These are phyloP conservation scores for Bettongia penicillata DNA, from an alignment of 2,113 vertebrate genomes.

Conservation along the genomic window DNA sequence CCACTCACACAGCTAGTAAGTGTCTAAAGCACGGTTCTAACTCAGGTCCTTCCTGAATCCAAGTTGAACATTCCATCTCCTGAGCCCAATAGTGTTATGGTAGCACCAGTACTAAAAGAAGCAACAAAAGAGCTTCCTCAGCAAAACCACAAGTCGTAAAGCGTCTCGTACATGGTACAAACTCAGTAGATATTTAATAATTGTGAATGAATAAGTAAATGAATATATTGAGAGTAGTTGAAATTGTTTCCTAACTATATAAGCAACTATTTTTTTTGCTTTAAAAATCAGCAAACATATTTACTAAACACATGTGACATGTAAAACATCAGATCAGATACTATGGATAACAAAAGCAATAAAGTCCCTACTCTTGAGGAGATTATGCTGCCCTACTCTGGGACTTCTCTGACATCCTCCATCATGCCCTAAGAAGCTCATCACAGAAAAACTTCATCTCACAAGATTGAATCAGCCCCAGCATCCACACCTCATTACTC, in stretches of 20 bases:
- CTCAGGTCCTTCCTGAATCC: not conserved
- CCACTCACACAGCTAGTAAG: not conserved
- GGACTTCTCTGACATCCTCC: not conserved
- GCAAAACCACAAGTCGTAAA: not conserved
- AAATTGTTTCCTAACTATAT: no score
- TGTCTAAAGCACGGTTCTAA: not conserved
- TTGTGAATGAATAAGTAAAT: not conserved
- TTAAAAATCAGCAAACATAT: no score
- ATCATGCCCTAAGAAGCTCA: not conserved
- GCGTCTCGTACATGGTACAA: not conserved
- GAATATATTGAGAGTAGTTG: no score
- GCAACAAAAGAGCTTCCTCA: not conserved
- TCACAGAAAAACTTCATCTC: not conserved
- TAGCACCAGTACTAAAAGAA: not conserved
- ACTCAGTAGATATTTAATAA: not conserved
- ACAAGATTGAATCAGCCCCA: no score
- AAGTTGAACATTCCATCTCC: not conserved
- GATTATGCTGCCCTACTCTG: not conserved
- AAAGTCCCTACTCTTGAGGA: no score
- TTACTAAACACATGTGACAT: no score
- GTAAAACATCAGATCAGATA: no score
- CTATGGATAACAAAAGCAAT: no score
- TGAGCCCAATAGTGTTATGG: not conserved
- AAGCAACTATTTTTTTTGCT: no score
- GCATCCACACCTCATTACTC: not conserved